Evolutionary conservation across 2,797 vertebrate species (phyloP).

Genomic region (Adelosebastes latens): DNA sequence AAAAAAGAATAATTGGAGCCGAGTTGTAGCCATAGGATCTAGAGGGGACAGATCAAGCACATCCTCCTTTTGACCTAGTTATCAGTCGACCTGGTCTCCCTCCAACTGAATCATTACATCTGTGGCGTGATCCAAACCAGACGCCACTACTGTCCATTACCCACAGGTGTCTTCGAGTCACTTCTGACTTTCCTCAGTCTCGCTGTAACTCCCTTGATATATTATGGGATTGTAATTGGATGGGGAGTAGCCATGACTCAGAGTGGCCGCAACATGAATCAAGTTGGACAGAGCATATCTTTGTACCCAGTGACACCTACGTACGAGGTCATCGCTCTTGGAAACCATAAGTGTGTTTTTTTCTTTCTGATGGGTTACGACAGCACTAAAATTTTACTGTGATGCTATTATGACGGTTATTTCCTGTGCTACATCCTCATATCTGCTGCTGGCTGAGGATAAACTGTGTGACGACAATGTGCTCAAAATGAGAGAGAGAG

Average conservation of each 20-base stretch:
- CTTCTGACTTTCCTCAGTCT: constrained; percentile 65
- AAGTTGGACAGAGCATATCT: constrained; percentile 77
- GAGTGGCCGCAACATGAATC: constrained; percentile 81
- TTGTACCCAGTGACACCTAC: constrained; percentile 69
- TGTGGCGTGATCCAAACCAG: constrained; percentile 68
- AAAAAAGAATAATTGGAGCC: constrained; percentile 38
- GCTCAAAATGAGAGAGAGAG: neutral
- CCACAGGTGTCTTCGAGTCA: constrained; percentile 78
- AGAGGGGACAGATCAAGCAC: constrained; percentile 52
- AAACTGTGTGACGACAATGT: neutral
- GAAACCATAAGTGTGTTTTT: constrained; percentile 42
- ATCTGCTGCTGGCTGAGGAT: neutral
- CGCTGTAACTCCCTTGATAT: constrained; percentile 74
- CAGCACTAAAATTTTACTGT: constrained; percentile 17
- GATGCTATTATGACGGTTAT: constrained; percentile 25
- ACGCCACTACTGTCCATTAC: constrained; percentile 71
- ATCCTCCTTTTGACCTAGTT: constrained; percentile 76
- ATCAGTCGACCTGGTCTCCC: constrained; percentile 65
- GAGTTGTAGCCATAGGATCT: constrained; percentile 29
- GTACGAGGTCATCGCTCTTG: constrained; percentile 57
- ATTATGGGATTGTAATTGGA: constrained; percentile 86
- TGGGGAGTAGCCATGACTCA: constrained; percentile 81
- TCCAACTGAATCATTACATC: constrained; percentile 69
- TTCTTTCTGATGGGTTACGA: constrained; percentile 41
- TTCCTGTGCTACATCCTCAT: neutral